These are phyloP conservation scores for Naso thynnoides DNA, from an alignment of 2,797 vertebrate genomes.

Conservation along the genomic window DNA sequence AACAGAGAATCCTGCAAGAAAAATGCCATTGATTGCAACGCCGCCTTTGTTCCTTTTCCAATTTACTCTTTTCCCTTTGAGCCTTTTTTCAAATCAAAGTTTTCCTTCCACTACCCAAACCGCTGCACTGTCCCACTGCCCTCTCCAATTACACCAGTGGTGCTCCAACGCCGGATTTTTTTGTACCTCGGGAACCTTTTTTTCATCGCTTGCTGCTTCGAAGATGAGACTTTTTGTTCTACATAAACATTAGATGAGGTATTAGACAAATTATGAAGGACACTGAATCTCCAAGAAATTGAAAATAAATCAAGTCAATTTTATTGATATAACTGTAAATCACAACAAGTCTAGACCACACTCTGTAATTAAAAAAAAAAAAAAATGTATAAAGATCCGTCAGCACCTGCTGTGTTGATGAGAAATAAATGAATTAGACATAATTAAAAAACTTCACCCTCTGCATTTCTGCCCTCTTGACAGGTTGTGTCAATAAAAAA, in stretches of 20 bases:
- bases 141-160: constrained; percentile 16
- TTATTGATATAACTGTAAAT: too few relatives aligned
- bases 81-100: constrained; percentile 35
- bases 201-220: background rate
- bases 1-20: constrained; percentile 52
- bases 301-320: too few relatives aligned
- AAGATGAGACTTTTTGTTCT: background rate
- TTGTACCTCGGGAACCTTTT: background rate
- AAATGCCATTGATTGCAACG: constrained; percentile 64
- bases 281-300: background rate
- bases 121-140: constrained; percentile 2
- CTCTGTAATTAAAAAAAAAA: background rate
- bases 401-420: too few relatives aligned
- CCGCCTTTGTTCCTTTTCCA: constrained; percentile 57
- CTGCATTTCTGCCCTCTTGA: background rate
- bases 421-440: too few relatives aligned
- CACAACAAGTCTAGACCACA: too few relatives aligned
- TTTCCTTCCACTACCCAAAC: constrained; percentile 35
- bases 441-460: background rate
- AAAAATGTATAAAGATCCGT: too few relatives aligned
- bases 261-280: too few relatives aligned
- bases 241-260: too few relatives aligned
- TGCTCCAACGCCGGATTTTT: background rate
- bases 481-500: background rate
- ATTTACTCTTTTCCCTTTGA: constrained; percentile 51